Percentiles rank a stretch among this genome's conserved stretches.
Evolutionary conservation across 2,888 invertebrate species (phyloP).

Genomic region (Macrosiphum euphorbiae): DNA sequence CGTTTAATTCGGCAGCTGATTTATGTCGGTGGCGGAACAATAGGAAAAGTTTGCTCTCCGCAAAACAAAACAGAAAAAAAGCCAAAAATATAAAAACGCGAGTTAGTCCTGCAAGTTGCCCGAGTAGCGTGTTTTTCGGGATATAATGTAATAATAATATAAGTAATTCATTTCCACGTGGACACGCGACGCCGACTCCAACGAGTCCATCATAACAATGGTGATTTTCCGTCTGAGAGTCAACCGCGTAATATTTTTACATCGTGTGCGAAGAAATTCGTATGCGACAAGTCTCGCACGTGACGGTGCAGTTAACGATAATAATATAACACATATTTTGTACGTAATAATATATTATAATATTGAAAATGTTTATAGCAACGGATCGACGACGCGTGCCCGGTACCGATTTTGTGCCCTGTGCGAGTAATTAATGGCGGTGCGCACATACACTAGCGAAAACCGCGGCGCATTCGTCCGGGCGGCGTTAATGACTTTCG

Average conservation of each 20-base stretch:
- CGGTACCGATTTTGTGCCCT: background rate
- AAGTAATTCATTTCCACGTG: slow-evolving; percentile 17
- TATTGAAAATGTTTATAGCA: background rate
- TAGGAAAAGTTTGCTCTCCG: slow-evolving; percentile 48
- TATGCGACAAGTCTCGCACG: background rate
- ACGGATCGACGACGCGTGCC: background rate
- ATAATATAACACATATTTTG: no score
- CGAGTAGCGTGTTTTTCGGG: background rate
- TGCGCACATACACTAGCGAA: background rate
- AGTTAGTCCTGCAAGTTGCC: background rate
- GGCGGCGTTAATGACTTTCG: background rate
- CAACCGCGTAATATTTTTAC: background rate
- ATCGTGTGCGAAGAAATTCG: background rate
- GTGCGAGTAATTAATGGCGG: background rate
- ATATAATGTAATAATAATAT: background rate
- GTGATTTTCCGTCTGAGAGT: background rate
- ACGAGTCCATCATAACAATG: background rate
- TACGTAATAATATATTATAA: background rate
- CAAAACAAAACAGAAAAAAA: slow-evolving; percentile 22
- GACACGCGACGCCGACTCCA: slow-evolving; percentile 19
- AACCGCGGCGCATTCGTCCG: background rate
- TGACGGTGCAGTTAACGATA: no score
- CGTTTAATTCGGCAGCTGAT: slow-evolving; percentile 58
- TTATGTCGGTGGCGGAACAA: slow-evolving; percentile 53
- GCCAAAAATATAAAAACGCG: slow-evolving; percentile 26